phyloP scores from a whole-genome alignment of 2,797 vertebrate species.

The Eospalax fontanierii region DNA sequence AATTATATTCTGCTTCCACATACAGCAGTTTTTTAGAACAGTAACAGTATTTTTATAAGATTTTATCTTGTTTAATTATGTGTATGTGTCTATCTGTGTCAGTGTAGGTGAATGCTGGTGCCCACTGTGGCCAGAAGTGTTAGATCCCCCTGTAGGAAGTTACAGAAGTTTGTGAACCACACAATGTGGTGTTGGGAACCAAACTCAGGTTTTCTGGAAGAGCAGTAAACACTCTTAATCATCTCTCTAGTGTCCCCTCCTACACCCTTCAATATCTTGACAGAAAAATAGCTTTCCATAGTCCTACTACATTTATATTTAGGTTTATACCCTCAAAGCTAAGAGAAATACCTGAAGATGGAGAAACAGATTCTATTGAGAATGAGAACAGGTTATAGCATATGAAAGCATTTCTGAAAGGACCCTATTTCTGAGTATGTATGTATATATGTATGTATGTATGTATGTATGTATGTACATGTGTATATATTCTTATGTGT shows the following conservation, averaged over 20 bases:
- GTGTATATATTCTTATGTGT: too few relatives aligned
- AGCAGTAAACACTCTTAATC: not conserved
- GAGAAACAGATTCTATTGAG: not conserved
- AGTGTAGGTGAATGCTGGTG: not conserved
- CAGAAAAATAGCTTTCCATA: conserved; percentile 1
- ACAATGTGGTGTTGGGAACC: not conserved
- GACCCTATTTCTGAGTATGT: not conserved
- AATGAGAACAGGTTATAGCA: not conserved
- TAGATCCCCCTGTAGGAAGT: not conserved
- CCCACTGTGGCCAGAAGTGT: not conserved
- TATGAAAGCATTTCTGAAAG: conserved; percentile 39
- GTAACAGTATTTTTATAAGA: not conserved
- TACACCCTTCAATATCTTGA: not conserved
- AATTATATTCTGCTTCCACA: not conserved
- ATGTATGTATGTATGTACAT: not conserved
- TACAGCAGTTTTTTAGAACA: not conserved
- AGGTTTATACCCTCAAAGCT: conserved; percentile 15
- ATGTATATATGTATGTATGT: too few relatives aligned
- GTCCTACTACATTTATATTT: not conserved
- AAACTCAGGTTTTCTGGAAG: not conserved
- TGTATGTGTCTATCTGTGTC: not conserved
- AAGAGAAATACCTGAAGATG: not conserved
- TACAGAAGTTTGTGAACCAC: not conserved
- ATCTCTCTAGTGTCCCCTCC: not conserved
- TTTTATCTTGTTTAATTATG: not conserved